Conservation (phyloP, 2,113 vertebrate species). For the Eulacestoma nigropectus region DNA sequence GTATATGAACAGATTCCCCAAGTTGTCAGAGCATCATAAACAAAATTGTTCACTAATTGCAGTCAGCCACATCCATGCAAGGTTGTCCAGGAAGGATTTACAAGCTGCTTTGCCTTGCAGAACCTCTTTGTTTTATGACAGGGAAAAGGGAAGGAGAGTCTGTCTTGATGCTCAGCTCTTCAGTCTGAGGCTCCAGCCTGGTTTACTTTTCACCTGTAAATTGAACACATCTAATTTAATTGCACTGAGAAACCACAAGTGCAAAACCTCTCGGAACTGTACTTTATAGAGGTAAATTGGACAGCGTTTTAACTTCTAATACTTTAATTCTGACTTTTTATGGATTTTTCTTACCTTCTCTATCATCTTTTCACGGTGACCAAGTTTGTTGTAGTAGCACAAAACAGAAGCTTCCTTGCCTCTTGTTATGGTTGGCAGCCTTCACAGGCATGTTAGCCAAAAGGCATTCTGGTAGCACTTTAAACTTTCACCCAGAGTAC, state of each 20-base stretch:
- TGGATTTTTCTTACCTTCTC: neutral
- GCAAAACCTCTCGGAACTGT: neutral
- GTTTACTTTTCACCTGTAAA: neutral
- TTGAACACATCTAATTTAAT: neutral
- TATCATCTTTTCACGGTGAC: neutral
- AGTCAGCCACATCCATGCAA: constrained; percentile 15
- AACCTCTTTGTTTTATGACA: neutral
- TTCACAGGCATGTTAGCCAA: neutral
- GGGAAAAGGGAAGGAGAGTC: neutral
- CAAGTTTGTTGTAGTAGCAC: neutral
- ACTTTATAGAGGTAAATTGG: neutral
- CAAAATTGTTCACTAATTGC: constrained; percentile 49
- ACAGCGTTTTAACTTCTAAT: neutral
- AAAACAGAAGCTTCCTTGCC: constrained; percentile 15
- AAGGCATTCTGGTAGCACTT: neutral
- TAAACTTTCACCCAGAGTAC: neutral
- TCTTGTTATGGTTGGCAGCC: constrained; percentile 17
- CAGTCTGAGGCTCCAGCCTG: neutral
- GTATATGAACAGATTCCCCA: constrained; percentile 44
- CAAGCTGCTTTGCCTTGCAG: neutral
- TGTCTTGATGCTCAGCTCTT: neutral
- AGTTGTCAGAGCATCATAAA: constrained; percentile 47
- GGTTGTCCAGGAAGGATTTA: constrained; percentile 36
- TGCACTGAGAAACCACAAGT: neutral
- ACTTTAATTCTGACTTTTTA: neutral